Evolutionary conservation across 2,797 vertebrate species (phyloP).

Genomic region (Anabas testudineus): DNA sequence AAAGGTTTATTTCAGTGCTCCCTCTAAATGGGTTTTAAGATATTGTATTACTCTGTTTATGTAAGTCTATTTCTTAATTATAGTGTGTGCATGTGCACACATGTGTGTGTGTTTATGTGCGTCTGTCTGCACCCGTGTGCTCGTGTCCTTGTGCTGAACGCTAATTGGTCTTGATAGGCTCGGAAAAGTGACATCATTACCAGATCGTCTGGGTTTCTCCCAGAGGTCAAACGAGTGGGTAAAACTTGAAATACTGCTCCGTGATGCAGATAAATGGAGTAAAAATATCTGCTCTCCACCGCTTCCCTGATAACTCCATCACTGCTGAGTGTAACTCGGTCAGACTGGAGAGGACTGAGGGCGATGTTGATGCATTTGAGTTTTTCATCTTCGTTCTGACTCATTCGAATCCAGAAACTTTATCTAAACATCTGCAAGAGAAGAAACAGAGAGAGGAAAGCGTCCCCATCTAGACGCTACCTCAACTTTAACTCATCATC

Average conservation of each 20-base stretch:
- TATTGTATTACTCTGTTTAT: conserved; percentile 83
- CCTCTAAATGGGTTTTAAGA: conserved; percentile 79
- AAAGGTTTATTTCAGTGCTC: conserved; percentile 71
- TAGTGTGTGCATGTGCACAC: conserved; percentile 24
- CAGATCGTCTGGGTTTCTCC: conserved; percentile 73
- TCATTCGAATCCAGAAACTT: background rate
- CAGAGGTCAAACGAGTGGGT: conserved; percentile 72
- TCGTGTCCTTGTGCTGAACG: conserved; percentile 59
- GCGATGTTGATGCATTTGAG: conserved; percentile 25
- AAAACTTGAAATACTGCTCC: conserved; percentile 35
- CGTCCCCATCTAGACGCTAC: conserved; percentile 13
- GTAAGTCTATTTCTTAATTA: conserved; percentile 80
- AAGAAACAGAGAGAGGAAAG: conserved; percentile 11
- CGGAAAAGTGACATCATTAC: conserved; percentile 83
- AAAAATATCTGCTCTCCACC: conserved; percentile 2
- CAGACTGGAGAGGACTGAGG: conserved; percentile 9
- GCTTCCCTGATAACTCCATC: conserved; percentile 46
- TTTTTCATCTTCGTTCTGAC: conserved; percentile 8
- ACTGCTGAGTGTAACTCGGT: conserved; percentile 26
- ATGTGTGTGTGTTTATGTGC: conserved; percentile 45
- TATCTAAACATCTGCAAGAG: conserved; percentile 45
- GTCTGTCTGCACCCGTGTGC: conserved; percentile 57
- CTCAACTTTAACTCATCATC: background rate
- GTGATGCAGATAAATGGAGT: conserved; percentile 23
- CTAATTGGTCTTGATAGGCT: conserved; percentile 81